phyloP scores from a whole-genome alignment of 2,113 vertebrate genomes.

The Caranx melampygus region DNA sequence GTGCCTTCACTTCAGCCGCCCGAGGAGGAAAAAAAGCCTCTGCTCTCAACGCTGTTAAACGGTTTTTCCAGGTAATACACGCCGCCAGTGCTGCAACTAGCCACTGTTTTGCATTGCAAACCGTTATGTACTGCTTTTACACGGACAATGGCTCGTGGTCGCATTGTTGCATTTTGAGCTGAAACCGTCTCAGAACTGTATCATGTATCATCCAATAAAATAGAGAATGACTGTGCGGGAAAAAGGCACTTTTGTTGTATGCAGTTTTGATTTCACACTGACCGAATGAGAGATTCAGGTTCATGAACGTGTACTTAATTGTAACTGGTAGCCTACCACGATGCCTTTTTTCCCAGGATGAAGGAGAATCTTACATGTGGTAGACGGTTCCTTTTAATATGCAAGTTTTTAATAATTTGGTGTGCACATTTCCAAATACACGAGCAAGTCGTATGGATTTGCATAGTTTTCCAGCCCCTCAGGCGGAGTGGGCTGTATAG shows the following conservation, averaged over 20 bases:
- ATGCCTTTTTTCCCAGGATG: conserved; percentile 3
- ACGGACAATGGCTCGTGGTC: neutral
- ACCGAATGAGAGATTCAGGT: neutral
- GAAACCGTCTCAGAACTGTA: conserved; percentile 34
- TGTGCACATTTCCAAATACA: conserved; percentile 28
- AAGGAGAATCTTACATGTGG: neutral
- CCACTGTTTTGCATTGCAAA: neutral
- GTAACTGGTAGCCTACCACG: neutral
- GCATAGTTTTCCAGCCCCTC: conserved; percentile 59
- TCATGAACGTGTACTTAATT: neutral
- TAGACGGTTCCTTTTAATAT: neutral
- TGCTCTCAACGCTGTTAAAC: neutral
- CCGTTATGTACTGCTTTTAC: neutral
- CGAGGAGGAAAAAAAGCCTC: conserved; percentile 6
- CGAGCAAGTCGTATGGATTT: conserved; percentile 42
- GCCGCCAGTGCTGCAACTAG: neutral
- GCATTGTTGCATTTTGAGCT: conserved; percentile 7
- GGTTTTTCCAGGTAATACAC: conserved; percentile 55
- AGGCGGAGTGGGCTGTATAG: conserved; percentile 60
- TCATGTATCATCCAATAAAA: conserved; percentile 68
- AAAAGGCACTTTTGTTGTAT: conserved; percentile 35
- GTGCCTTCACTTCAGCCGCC: conserved; percentile 77
- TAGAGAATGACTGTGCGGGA: conserved; percentile 6
- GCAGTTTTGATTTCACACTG: conserved; percentile 23
- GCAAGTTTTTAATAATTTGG: conserved; percentile 12